Base-by-base conservation (phyloP, 2,113 vertebrate species). In the Vulpes vulpes region DNA sequence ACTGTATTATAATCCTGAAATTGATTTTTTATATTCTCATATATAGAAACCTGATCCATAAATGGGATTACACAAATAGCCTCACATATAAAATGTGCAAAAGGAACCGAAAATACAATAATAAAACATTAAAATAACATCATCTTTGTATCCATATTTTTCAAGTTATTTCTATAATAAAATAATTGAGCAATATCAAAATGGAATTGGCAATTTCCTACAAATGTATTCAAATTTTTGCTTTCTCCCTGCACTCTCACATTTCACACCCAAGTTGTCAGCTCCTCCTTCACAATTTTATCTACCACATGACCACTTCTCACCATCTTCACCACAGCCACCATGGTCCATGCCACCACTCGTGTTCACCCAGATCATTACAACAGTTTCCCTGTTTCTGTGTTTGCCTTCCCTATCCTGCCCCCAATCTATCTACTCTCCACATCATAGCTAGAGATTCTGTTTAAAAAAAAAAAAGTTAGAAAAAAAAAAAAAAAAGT, bases 31-130 rank as follows among this genome's bases (percentile, higher is more conserved):
- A 76, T 81, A 81, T 35, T 53, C 55, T 73, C 30, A 65, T 27
- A 83, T 60, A 74, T 10, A 90, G 17, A 90, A 93, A 89, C 27
- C 19, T 95, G 57, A 97, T 19, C 53, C 55, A 92, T 81, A 96
- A 95, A 81, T 17, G 84, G 27, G 62, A 17, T 76, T 73, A 79
- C 11, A 97, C 79, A 97, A 95, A 96, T 14, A 94, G 62, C n/a
- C 51, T 76, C 67, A 88, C 53, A 94, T 30, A 92, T 65, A 92
- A 92, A 96, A 93, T 81, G 64, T 43, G 32, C 20, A 82, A 94
- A 95, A 65, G 35, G n/a, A 65, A 95, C 30, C 78, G 43, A 92
- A 89, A 96, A 60, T n/a, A 84, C 11, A 38, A 22, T 15, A 84
- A 83, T 8, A 90, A 94, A 96, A 89, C 10, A 92, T 78, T 92